Conservation (phyloP, 2,888 invertebrate genomes). For the Nineta flava region DNA sequence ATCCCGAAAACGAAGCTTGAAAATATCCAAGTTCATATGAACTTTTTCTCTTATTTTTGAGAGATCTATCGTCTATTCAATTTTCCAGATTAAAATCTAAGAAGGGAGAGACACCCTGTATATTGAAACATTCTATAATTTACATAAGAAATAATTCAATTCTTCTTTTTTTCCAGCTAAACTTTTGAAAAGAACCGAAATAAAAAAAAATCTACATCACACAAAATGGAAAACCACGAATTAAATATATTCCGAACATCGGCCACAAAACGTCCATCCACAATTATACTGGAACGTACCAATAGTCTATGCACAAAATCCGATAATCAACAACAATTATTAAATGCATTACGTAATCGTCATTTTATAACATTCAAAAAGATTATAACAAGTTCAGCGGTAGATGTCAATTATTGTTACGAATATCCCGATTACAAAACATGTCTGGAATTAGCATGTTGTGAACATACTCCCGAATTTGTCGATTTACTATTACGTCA, state of each 20-base stretch:
- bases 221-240: neutral
- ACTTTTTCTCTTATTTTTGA: too few species aligned
- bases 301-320: neutral
- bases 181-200: neutral
- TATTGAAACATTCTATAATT: too few species aligned
- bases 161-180: neutral
- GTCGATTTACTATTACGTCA: conserved; percentile 38
- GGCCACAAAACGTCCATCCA: neutral
- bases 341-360: conserved; percentile 2
- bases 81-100: too few species aligned
- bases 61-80: too few species aligned
- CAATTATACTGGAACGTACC: neutral
- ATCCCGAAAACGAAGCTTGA: too few species aligned
- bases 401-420: neutral
- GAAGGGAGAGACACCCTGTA: too few species aligned
- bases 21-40: too few species aligned
- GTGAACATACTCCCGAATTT: conserved; percentile 34
- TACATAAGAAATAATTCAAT: too few species aligned
- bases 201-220: too few species aligned
- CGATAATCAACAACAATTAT: neutral
- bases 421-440: conserved; percentile 19
- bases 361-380: neutral
- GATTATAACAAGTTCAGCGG: neutral
- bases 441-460: conserved; percentile 40
- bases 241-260: neutral